Conservation (phyloP, 2,797 vertebrate genomes). For the Chiroxiphia lanceolata region DNA sequence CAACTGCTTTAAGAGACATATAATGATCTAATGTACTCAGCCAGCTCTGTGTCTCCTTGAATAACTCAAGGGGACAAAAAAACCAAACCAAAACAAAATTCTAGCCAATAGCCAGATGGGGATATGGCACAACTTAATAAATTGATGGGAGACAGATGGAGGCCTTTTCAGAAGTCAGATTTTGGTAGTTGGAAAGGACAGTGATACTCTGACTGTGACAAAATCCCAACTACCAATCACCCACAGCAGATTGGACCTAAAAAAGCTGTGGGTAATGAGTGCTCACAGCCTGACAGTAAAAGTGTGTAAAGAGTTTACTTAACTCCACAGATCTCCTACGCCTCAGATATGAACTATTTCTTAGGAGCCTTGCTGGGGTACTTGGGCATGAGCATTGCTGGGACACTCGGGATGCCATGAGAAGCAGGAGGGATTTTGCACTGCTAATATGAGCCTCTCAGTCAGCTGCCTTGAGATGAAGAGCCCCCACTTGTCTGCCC, state of each 20-base stretch:
- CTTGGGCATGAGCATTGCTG: neutral
- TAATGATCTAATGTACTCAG: slow-evolving; percentile 19
- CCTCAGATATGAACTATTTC: neutral
- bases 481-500: neutral
- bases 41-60: slow-evolving; percentile 17
- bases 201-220: neutral
- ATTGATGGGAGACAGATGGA: slow-evolving; percentile 9
- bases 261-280: neutral
- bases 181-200: neutral
- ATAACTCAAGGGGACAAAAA: slow-evolving; percentile 23
- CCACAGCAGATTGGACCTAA: neutral
- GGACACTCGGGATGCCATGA: rapidly evolving
- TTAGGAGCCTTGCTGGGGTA: neutral
- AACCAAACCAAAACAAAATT: neutral
- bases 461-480: neutral
- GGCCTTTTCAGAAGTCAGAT: slow-evolving; percentile 2
- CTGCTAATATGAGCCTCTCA: neutral
- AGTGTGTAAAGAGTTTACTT: neutral
- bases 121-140: neutral
- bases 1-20: slow-evolving; percentile 4
- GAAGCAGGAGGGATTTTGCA: neutral
- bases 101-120: slow-evolving; percentile 19
- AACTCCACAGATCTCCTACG: neutral
- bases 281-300: neutral
- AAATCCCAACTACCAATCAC: neutral